A percentile compares a stretch with the other conserved stretches of the same genome.
Conservation (phyloP, 2,113 vertebrate species). For the Corvus moneduloides region DNA sequence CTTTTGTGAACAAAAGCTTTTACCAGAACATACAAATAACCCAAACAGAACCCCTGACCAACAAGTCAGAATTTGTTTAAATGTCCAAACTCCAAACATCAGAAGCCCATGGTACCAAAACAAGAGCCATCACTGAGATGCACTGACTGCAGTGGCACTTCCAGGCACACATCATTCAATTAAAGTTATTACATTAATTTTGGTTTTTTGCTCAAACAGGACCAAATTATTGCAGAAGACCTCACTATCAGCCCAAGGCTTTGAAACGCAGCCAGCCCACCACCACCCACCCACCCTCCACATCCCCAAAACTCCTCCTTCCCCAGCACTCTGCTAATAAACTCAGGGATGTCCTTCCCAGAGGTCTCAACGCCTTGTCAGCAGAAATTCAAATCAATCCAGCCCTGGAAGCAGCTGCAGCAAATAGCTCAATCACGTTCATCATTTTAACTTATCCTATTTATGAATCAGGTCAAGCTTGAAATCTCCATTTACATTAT, state of each 20-base stretch:
- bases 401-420: not conserved
- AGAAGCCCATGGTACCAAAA: not conserved
- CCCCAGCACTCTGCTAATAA: not conserved
- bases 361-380: not conserved
- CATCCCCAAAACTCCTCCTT: not conserved
- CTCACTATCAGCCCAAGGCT: not conserved
- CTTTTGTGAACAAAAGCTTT: not conserved
- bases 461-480: conserved; percentile 39
- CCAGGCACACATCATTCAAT: not conserved
- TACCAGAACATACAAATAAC: not conserved
- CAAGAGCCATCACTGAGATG: not conserved
- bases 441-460: conserved; percentile 29
- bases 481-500: conserved; percentile 48
- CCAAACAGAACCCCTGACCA: not conserved
- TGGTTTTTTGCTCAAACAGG: not conserved
- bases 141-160: not conserved
- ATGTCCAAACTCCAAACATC: not conserved
- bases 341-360: conserved; percentile 13
- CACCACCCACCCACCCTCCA: not conserved
- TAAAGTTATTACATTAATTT: not conserved
- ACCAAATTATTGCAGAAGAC: not conserved
- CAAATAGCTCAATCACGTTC: conserved; percentile 9
- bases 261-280: not conserved
- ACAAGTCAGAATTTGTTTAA: not conserved
- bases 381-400: conserved; percentile 44